Evolutionary conservation across 2,888 invertebrate genomes (phyloP).

Genomic region (Ashinkailepas kermadecensis): DNA sequence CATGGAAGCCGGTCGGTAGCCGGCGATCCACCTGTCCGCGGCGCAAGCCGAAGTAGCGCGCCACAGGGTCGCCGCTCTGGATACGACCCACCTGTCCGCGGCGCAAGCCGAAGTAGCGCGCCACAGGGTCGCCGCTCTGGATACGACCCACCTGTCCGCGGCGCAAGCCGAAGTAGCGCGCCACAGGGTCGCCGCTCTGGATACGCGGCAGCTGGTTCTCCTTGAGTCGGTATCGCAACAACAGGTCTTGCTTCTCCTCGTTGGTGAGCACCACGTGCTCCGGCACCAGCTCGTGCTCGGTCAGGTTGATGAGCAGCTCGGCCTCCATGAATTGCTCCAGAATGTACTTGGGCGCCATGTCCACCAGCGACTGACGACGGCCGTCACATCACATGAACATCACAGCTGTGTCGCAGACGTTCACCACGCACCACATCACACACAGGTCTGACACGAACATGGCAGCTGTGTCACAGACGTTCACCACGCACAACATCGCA

Average conservation of each 20-base stretch:
- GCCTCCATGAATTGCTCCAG: constrained; percentile 92
- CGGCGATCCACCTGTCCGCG: too few species aligned
- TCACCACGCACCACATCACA: neutral
- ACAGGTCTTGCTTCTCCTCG: constrained; percentile 92
- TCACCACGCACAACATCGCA: neutral
- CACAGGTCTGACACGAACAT: too few species aligned
- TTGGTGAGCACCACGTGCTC: constrained; percentile 98
- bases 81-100: constrained; percentile 62
- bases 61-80: too few species aligned
- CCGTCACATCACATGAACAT: constrained; percentile 25
- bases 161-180: constrained; percentile 95
- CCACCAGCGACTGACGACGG: constrained; percentile 68
- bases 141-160: constrained; percentile 90
- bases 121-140: constrained; percentile 96
- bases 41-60: too few species aligned
- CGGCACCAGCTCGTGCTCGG: constrained; percentile 95
- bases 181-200: constrained; percentile 96
- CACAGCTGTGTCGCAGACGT: neutral
- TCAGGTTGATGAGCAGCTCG: constrained; percentile 93
- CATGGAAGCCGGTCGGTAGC: too few species aligned
- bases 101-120: constrained; percentile 95
- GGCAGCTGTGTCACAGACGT: too few species aligned
- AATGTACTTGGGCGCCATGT: constrained; percentile 99
- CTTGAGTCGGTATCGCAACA: constrained; percentile 73
- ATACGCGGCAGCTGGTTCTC: constrained; percentile 99